phyloP scores from a whole-genome alignment of 2,113 vertebrate species.

The Bothrops jararaca region DNA sequence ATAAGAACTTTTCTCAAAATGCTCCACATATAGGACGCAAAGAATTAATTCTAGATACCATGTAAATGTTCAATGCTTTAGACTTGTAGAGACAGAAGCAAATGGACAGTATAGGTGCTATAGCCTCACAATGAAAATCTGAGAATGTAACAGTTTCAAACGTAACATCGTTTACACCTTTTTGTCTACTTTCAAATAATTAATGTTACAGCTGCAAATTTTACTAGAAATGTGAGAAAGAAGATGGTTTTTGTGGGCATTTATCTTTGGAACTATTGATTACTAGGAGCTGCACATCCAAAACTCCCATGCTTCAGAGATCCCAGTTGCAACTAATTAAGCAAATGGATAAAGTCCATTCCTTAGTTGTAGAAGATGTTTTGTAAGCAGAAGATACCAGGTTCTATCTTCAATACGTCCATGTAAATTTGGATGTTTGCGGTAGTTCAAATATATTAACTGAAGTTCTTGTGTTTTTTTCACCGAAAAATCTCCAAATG shows the following conservation, averaged over 20 bases:
- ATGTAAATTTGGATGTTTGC: background rate
- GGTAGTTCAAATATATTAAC: background rate
- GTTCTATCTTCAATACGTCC: background rate
- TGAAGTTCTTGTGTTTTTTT: background rate
- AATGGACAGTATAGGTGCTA: background rate
- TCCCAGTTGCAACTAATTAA: background rate
- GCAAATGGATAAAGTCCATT: background rate
- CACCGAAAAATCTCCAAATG: background rate
- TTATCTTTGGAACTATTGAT: background rate
- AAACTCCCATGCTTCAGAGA: background rate
- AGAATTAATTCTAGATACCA: background rate
- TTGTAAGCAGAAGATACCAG: background rate
- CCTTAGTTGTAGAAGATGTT: background rate
- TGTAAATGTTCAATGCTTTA: background rate
- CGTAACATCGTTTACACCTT: background rate
- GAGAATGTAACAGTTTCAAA: background rate
- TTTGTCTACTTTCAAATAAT: background rate
- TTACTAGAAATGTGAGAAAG: background rate
- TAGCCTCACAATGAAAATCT: background rate
- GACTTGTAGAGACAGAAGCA: background rate
- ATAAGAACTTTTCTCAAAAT: background rate
- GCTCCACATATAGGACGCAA: background rate
- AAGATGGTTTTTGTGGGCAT: background rate
- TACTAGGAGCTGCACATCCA: background rate
- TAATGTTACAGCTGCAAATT: background rate